A percentile compares a stretch with the other conserved stretches of the same genome.
Conservation (phyloP, 2,888 invertebrate genomes). For the Cacoxenus indagator region DNA sequence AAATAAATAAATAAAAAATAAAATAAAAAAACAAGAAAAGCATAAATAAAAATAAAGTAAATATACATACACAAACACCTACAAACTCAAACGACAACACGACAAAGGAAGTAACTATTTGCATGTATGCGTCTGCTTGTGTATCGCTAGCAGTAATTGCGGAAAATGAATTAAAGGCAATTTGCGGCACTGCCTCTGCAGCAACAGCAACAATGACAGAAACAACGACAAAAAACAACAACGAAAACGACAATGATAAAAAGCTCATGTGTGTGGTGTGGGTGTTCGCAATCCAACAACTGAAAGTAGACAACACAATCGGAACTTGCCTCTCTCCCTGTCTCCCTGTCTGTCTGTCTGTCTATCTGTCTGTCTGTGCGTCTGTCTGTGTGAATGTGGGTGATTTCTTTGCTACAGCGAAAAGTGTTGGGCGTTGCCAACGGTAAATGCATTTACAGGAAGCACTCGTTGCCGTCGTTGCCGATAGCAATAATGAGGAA, state of each 20-base stretch:
- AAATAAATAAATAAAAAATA: constrained; percentile 24
- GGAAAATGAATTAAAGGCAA: constrained; percentile 58
- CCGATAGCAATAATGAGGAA: constrained; percentile 23
- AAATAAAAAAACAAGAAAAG: not conserved
- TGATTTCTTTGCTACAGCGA: not conserved
- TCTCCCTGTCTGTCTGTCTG: not conserved
- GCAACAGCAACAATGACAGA: constrained; percentile 28
- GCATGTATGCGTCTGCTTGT: not conserved
- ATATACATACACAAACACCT: not conserved
- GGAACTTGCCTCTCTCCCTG: not conserved
- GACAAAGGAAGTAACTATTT: not conserved
- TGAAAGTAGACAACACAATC: not conserved
- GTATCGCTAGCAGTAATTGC: constrained; percentile 47
- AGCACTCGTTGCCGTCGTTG: constrained; percentile 38
- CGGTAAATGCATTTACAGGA: constrained; percentile 34
- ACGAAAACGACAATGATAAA: constrained; percentile 40
- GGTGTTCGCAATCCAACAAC: not conserved
- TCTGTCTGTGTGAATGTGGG: constrained; percentile 2
- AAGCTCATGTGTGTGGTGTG: not conserved
- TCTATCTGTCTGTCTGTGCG: not conserved
- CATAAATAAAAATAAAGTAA: too few species aligned
- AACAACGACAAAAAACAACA: not conserved
- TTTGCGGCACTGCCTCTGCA: constrained; percentile 36
- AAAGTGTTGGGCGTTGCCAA: not conserved
- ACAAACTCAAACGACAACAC: not conserved